A percentile compares a stretch with the other conserved stretches of the same genome.
Conservation (phyloP, 2,113 vertebrate species). For the Sula dactylatra region DNA sequence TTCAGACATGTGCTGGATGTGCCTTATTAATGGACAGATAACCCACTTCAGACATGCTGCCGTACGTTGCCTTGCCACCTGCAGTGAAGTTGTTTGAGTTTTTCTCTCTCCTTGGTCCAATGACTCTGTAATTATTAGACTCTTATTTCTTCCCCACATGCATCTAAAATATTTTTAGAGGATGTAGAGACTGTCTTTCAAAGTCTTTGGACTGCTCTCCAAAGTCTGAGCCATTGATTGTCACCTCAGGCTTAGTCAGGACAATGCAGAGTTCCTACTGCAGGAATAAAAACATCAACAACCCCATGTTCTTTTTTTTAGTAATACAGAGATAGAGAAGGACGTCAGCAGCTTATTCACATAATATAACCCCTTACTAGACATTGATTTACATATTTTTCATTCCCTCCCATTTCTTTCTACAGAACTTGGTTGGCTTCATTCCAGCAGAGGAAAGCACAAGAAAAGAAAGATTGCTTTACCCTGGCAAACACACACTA, state of each 20-base stretch:
- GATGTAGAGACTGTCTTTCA: neutral
- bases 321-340: neutral
- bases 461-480: slow-evolving; percentile 13
- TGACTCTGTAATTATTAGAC: neutral
- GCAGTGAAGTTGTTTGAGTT: neutral
- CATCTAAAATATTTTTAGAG: neutral
- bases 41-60: neutral
- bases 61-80: neutral
- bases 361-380: neutral
- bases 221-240: neutral
- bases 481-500: neutral
- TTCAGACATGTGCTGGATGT: neutral
- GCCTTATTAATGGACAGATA: neutral
- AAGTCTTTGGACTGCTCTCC: neutral
- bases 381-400: neutral
- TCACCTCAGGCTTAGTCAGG: neutral
- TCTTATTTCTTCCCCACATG: neutral
- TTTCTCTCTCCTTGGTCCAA: neutral
- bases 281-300: neutral
- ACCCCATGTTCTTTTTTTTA: neutral
- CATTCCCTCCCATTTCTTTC: neutral
- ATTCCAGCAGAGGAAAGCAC: slow-evolving; percentile 1
- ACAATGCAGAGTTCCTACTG: neutral
- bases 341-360: neutral
- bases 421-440: neutral